A percentile compares a stretch with the other conserved stretches of the same genome.
Conservation (phyloP, 2,113 vertebrate species). For the Desmodus rotundus region DNA sequence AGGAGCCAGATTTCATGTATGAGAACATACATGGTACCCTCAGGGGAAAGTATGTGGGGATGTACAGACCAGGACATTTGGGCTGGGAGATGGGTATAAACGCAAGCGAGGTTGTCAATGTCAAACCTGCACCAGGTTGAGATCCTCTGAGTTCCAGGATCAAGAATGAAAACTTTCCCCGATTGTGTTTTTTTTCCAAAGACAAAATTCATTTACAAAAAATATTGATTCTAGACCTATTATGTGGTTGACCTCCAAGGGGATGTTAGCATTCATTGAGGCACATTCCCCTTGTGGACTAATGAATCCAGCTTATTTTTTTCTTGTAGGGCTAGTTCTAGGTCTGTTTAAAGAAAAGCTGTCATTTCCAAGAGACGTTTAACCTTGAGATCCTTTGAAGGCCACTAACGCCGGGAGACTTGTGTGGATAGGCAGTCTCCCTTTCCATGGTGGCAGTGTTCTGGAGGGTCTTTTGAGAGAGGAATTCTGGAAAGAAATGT, state of each 20-base stretch:
- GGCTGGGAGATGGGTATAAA: neutral
- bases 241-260: neutral
- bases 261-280: neutral
- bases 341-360: neutral
- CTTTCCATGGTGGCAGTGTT: neutral
- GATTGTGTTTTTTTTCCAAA: neutral
- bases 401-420: neutral
- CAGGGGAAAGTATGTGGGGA: neutral
- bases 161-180: neutral
- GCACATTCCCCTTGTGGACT: neutral
- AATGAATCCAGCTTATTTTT: neutral
- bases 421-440: neutral
- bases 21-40: neutral
- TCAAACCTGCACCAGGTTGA: neutral
- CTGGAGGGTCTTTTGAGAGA: conserved; percentile 24
- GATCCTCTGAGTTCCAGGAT: conserved; percentile 13
- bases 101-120: neutral
- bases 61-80: neutral
- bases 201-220: neutral
- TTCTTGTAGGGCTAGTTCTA: neutral
- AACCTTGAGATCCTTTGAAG: neutral
- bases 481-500: neutral
- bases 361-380: neutral
- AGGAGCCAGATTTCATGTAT: neutral
- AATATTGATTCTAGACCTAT: neutral